phyloP scores from a whole-genome alignment of 2,797 vertebrate species.

The Cuculus canorus region DNA sequence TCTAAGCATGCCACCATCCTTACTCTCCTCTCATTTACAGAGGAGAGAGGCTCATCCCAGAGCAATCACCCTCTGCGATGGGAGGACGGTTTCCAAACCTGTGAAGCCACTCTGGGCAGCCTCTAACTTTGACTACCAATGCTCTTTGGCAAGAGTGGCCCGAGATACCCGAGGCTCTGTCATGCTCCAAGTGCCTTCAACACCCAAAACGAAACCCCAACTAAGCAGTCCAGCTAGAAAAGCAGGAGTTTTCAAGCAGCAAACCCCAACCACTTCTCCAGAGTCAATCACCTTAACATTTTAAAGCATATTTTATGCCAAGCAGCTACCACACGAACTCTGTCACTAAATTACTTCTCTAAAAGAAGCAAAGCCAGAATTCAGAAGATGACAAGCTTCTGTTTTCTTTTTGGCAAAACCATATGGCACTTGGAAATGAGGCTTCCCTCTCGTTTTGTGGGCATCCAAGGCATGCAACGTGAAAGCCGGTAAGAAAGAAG shows the following conservation, averaged over 20 bases:
- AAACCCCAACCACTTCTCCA: not conserved
- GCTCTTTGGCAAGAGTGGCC: not conserved
- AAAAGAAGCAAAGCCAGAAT: not conserved
- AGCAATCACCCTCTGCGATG: fast-evolving
- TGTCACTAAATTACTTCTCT: not conserved
- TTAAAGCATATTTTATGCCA: not conserved
- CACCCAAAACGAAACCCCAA: not conserved
- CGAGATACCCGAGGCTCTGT: fast-evolving
- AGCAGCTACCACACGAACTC: not conserved
- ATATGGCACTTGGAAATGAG: not conserved
- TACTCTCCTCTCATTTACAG: not conserved
- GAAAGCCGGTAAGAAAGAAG: not conserved
- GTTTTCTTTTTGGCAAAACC: not conserved
- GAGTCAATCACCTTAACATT: not conserved
- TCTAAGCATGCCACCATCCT: not conserved
- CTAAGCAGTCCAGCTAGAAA: fast-evolving
- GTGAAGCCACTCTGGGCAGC: not conserved
- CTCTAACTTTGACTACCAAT: not conserved
- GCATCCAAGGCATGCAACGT: not conserved
- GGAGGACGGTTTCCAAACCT: not conserved
- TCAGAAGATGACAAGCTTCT: fast-evolving
- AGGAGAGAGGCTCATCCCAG: not conserved
- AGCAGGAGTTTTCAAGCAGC: not conserved
- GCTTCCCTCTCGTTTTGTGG: not conserved
- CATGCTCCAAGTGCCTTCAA: not conserved